Percentiles rank a stretch among this genome's conserved stretches.
Evolutionary conservation across 2,888 invertebrate genomes (phyloP).

Genomic region (Drosophila nr. medialis): DNA sequence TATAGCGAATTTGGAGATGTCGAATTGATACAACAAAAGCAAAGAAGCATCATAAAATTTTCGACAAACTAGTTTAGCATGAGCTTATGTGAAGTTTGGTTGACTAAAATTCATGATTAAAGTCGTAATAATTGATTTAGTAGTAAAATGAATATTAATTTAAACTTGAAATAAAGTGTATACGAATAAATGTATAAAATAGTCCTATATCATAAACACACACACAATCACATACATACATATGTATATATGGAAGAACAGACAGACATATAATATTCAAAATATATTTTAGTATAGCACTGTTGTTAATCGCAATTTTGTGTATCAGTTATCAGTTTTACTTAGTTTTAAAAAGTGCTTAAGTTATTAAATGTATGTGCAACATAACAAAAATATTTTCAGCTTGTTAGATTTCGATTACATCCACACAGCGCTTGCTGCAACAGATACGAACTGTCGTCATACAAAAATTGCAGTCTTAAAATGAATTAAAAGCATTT

Average conservation of each 20-base stretch:
- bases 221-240: neutral
- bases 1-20: constrained; percentile 11
- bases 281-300: neutral
- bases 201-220: neutral
- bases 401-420: too few relatives aligned
- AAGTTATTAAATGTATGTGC: too few relatives aligned
- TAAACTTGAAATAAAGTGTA: constrained; percentile 26
- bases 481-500: too few relatives aligned
- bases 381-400: too few relatives aligned
- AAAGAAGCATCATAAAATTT: constrained; percentile 13
- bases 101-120: constrained; percentile 18
- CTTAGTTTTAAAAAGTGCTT: too few relatives aligned
- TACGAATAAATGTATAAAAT: neutral
- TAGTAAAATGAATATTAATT: constrained; percentile 36
- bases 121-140: constrained; percentile 19
- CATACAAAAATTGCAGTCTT: too few relatives aligned
- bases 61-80: constrained; percentile 37
- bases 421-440: too few relatives aligned
- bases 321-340: too few relatives aligned
- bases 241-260: constrained; percentile 6
- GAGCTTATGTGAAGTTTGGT: constrained; percentile 1
- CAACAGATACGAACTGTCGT: too few relatives aligned
- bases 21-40: constrained; percentile 18
- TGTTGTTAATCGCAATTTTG: neutral
- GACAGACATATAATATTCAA: neutral